These are phyloP conservation scores for Zaprionus ghesquierei DNA, from an alignment of 1,140 invertebrate genomes.

Conservation along the genomic window DNA sequence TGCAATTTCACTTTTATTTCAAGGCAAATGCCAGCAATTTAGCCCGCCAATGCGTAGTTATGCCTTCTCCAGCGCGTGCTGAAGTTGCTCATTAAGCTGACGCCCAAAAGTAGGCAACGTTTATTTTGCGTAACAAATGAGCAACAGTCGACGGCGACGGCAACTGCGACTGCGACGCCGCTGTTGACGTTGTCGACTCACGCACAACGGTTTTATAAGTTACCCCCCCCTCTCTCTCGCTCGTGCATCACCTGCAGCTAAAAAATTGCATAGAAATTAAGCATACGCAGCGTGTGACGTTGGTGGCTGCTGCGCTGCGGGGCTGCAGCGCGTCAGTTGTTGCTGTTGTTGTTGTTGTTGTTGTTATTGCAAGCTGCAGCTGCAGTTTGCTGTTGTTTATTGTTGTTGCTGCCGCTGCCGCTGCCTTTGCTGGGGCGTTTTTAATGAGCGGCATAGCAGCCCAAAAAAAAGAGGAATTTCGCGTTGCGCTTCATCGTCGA, in stretches of 20 bases:
- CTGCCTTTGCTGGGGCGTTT: constrained; percentile 39
- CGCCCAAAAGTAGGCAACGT: constrained; percentile 43
- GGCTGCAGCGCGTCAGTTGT: constrained; percentile 16
- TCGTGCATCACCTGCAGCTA: constrained; percentile 22
- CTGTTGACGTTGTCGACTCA: constrained; percentile 16
- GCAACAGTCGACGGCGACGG: constrained; percentile 38
- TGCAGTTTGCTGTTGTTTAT: constrained; percentile 6
- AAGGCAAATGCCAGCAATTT: neutral
- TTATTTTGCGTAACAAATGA: constrained; percentile 59
- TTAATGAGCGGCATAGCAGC: constrained; percentile 61
- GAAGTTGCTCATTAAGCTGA: constrained; percentile 23
- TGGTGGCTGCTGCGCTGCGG: constrained; percentile 15
- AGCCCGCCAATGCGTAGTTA: too few relatives aligned
- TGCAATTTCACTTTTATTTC: neutral
- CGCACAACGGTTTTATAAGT: constrained; percentile 48
- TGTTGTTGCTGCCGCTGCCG: neutral
- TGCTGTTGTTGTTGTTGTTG: constrained; percentile 19
- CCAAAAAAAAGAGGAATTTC: constrained; percentile 25
- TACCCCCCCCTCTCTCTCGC: neutral
- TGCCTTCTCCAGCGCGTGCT: too few relatives aligned
- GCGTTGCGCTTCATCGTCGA: constrained; percentile 45
- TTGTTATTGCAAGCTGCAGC: constrained; percentile 12
- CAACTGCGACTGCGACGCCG: too few relatives aligned
- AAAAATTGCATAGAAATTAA: constrained; percentile 63
- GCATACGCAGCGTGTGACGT: constrained; percentile 63